Percentiles rank a stretch among this genome's conserved stretches.
These are phyloP conservation scores for Physocephala rufipes DNA, from an alignment of 2,888 invertebrate species.

Conservation along the genomic window DNA sequence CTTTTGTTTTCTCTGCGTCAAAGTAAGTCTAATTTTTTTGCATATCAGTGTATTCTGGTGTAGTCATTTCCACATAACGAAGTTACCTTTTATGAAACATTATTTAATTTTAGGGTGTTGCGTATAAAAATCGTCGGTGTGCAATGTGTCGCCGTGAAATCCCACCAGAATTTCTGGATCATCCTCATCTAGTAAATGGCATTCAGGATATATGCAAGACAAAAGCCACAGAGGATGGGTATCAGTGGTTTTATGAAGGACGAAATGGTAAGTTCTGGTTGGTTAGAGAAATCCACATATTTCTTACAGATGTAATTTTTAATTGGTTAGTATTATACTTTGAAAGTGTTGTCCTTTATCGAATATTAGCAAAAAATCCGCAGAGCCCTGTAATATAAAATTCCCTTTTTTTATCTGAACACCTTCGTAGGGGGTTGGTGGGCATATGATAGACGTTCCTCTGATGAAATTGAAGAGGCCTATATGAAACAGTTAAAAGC, in stretches of 20 bases:
- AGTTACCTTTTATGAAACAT: not conserved
- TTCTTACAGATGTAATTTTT: too few relatives aligned
- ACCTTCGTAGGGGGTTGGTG: constrained; percentile 80
- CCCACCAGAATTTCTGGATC: constrained; percentile 86
- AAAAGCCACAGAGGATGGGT: constrained; percentile 72
- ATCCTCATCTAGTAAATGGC: constrained; percentile 79
- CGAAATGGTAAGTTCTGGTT: constrained; percentile 80
- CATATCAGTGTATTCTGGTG: too few relatives aligned
- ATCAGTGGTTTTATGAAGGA: constrained; percentile 97
- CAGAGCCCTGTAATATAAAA: not conserved
- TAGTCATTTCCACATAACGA: not conserved
- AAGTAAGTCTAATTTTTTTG: constrained; percentile 72
- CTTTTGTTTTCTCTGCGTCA: constrained; percentile 95
- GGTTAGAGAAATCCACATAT: too few relatives aligned
- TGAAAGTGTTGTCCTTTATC: not conserved
- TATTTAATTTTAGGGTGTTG: constrained; percentile 73
- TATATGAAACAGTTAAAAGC: constrained; percentile 66
- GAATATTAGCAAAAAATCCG: not conserved
- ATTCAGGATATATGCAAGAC: constrained; percentile 66
- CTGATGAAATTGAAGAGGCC: constrained; percentile 81
- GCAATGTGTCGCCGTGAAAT: constrained; percentile 93
- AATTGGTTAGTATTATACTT: too few relatives aligned
- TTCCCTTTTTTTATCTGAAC: constrained; percentile 30
- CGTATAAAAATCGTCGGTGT: constrained; percentile 86
- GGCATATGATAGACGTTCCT: constrained; percentile 93